A percentile compares a stretch with the other conserved stretches of the same genome.
Evolutionary conservation across 2,113 vertebrate genomes (phyloP).

Genomic region (Pheucticus melanocephalus): DNA sequence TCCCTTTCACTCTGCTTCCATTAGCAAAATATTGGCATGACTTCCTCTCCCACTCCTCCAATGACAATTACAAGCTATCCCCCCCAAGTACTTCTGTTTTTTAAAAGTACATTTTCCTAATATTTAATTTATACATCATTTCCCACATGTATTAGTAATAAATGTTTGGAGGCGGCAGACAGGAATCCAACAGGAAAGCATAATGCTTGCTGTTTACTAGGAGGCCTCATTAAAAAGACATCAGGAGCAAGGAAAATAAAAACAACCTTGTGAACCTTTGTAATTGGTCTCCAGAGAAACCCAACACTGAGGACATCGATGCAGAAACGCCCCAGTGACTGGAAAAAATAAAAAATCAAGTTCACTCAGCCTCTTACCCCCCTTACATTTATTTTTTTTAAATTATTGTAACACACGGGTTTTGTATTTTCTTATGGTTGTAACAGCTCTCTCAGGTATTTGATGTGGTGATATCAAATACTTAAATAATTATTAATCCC

Average conservation of each 20-base stretch:
- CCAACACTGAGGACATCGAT: conserved; percentile 53
- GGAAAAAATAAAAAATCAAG: not conserved
- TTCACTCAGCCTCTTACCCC: not conserved
- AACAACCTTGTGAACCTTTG: conserved; percentile 77
- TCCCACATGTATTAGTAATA: conserved; percentile 76
- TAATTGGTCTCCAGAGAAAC: conserved; percentile 74
- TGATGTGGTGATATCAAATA: not conserved
- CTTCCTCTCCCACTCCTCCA: conserved; percentile 51
- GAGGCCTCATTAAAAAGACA: conserved; percentile 84
- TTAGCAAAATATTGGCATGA: conserved; percentile 55
- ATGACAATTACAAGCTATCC: conserved; percentile 59
- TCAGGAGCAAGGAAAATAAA: conserved; percentile 75
- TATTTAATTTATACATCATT: conserved; percentile 84
- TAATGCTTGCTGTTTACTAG: conserved; percentile 69
- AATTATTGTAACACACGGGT: not conserved
- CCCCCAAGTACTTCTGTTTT: conserved; percentile 40
- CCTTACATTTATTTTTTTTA: not conserved
- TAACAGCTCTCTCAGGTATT: not conserved
- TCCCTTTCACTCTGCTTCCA: conserved; percentile 45
- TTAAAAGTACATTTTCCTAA: conserved; percentile 77
- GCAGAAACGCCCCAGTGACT: conserved; percentile 14
- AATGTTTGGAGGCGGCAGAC: conserved; percentile 77
- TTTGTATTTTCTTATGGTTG: not conserved
- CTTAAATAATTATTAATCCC: not conserved
- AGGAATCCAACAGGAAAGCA: conserved; percentile 74